A percentile compares a stretch with the other conserved stretches of the same genome.
Evolutionary conservation across 2,888 invertebrate species (phyloP).

Genomic region (Acanthosepion lycidas): DNA sequence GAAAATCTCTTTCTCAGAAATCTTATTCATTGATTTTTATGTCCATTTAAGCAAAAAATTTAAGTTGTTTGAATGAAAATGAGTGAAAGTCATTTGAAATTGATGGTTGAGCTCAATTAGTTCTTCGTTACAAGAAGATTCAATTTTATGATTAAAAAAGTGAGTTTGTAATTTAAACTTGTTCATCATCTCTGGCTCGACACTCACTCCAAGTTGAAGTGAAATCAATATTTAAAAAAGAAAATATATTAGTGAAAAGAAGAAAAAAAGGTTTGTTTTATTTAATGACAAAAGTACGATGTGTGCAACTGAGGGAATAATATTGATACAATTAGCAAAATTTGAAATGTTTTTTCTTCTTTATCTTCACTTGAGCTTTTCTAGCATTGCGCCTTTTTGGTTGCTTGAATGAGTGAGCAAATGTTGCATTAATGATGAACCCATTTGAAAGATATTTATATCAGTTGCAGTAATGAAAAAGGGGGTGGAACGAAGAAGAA

Average conservation of each 20-base stretch:
- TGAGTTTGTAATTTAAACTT: not conserved
- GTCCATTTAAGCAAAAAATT: constrained; percentile 8
- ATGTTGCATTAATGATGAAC: too few species aligned
- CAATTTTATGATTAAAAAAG: constrained; percentile 16
- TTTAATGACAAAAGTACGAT: not conserved
- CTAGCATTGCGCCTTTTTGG: too few species aligned
- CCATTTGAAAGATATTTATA: too few species aligned
- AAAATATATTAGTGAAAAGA: not conserved
- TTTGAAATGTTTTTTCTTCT: too few species aligned
- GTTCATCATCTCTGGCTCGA: not conserved
- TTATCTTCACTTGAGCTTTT: too few species aligned
- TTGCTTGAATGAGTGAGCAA: too few species aligned
- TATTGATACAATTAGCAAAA: constrained; percentile 14
- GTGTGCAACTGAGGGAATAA: not conserved
- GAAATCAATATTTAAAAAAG: not conserved
- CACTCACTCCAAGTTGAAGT: not conserved
- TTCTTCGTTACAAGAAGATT: not conserved
- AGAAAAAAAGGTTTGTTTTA: not conserved
- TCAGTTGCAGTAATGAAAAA: too few species aligned
- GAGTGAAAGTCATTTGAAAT: constrained; percentile 3
- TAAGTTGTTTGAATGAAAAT: not conserved
- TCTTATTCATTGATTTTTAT: not conserved
- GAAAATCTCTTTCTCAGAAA: not conserved
- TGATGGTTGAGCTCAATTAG: constrained; percentile 3
- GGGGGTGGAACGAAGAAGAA: too few species aligned